A percentile compares a stretch with the other conserved stretches of the same genome.
These are phyloP conservation scores for Palythoa grandiflora DNA, from an alignment of 92 coral and sea anemone genomes.

Conservation along the genomic window DNA sequence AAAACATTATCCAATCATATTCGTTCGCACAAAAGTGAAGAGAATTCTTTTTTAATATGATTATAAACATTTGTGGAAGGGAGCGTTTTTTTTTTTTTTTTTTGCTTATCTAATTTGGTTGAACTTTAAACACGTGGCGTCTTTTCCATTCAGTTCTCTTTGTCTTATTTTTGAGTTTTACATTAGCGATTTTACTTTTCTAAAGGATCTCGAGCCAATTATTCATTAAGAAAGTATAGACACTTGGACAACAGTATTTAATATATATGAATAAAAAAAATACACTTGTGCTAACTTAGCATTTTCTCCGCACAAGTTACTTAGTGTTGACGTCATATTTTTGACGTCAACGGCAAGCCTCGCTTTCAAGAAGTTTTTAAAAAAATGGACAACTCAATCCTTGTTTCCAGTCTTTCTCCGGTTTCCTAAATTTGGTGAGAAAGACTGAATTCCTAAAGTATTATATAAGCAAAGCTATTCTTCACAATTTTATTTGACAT, in stretches of 20 bases:
- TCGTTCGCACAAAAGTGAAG: neutral
- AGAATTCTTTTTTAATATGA: neutral
- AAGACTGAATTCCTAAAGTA: neutral
- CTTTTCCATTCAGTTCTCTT: neutral
- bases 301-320: neutral
- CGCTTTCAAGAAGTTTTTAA: neutral
- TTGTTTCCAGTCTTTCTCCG: neutral
- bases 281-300: too few relatives aligned
- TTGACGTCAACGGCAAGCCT: neutral
- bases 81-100: neutral
- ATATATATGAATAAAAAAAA: slow-evolving; percentile 2
- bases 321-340: neutral
- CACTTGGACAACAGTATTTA: slow-evolving; percentile 9
- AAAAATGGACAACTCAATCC: neutral
- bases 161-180: neutral
- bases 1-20: neutral
- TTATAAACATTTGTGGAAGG: neutral
- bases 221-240: neutral
- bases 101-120: neutral
- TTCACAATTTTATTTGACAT: neutral
- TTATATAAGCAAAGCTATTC: neutral
- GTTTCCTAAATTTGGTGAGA: neutral
- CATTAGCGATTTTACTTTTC: neutral
- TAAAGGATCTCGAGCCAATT: neutral
- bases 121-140: neutral